Conservation (phyloP, 2,113 vertebrate species). For the Rhinoptilus africanus region DNA sequence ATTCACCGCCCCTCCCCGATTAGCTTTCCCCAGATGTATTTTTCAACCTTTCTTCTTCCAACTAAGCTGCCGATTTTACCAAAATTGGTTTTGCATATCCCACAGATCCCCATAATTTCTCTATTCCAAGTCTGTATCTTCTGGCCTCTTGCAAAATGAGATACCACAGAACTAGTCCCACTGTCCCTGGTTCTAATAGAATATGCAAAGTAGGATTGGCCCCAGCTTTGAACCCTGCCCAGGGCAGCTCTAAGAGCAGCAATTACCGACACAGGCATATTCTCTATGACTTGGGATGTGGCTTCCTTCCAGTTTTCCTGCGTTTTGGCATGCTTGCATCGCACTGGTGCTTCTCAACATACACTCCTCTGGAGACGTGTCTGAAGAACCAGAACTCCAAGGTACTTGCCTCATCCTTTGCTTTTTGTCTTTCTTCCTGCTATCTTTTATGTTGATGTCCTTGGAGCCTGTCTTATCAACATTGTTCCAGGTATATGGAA, state of each 20-base stretch:
- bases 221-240: neutral
- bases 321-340: neutral
- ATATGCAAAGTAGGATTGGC: conserved; percentile 1
- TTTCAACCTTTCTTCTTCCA: neutral
- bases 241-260: neutral
- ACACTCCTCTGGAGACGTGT: neutral
- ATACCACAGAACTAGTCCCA: neutral
- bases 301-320: neutral
- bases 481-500: neutral
- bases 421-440: neutral
- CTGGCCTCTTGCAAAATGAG: neutral
- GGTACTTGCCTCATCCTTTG: neutral
- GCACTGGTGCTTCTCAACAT: neutral
- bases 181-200: neutral
- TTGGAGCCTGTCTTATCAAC: neutral
- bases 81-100: neutral
- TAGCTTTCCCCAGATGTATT: neutral
- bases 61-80: neutral
- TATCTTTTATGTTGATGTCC: neutral
- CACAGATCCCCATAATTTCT: neutral
- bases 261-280: neutral
- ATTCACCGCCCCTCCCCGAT: neutral
- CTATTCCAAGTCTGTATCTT: neutral
- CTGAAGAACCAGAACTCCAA: neutral
- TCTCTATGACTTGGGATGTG: neutral